Percentiles rank a stretch among this genome's conserved stretches.
Conservation (phyloP, 2,797 vertebrate genomes). For the Tokudaia muenninki region DNA sequence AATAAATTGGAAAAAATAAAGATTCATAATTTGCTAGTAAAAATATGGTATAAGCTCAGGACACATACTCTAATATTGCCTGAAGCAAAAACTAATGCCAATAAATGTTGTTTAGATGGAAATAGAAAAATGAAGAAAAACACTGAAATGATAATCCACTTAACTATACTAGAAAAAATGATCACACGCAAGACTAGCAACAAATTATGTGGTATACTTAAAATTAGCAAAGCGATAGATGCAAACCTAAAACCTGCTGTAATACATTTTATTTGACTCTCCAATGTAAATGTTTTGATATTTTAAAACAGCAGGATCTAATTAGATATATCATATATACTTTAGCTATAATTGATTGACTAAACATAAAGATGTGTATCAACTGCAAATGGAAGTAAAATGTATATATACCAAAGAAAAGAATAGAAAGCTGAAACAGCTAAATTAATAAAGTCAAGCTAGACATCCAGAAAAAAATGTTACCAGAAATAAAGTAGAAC, state of each 20-base stretch:
- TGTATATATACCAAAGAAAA: neutral
- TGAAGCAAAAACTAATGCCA: neutral
- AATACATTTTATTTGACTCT: neutral
- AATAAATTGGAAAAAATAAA: neutral
- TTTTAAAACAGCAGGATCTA: neutral
- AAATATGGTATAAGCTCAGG: neutral
- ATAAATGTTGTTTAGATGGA: neutral
- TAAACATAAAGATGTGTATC: conserved; percentile 29
- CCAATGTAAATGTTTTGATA: neutral
- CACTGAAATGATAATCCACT: neutral
- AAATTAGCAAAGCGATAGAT: neutral
- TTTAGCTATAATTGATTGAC: neutral
- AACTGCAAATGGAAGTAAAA: neutral
- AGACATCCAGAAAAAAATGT: neutral
- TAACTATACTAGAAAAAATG: neutral
- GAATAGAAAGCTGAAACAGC: neutral
- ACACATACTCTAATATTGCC: neutral
- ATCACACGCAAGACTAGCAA: neutral
- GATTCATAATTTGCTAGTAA: neutral
- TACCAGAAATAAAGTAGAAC: neutral
- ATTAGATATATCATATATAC: neutral
- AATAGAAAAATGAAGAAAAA: neutral
- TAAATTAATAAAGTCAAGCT: conserved; percentile 7
- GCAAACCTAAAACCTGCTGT: neutral
- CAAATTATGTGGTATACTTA: neutral